Evolutionary conservation across 2,113 vertebrate species (phyloP), one percentile per base, ranked within the genome.

Genomic region (Pycnonotus jocosus): DNA sequence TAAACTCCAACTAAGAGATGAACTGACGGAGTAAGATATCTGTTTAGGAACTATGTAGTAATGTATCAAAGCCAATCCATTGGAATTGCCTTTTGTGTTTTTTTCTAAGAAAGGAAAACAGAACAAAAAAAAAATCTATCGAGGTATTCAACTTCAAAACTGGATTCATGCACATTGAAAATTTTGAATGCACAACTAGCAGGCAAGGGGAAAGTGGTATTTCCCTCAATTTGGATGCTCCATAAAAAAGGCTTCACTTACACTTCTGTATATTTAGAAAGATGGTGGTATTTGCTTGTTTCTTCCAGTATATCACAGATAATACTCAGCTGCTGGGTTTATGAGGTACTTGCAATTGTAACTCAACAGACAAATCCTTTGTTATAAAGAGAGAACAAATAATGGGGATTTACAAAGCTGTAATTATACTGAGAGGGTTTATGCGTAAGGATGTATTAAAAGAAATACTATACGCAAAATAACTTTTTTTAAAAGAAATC

Each of bases 331-430:
- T 92, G 76, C 40, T 4, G 5, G 21, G 25, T 80, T 96, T 96
- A 88, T 37, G 79, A 93, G 71, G 79, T 66, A 86, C 74, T 90
- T 94, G 42, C 92, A 72, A 71, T 70, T 83, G 79, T 88, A 94
- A 95, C 74, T 80, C 70, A 90, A 72, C 45, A 94, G 70, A 72
- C 7, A 95, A 94, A 94, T 93, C 88, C 92, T 90, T 85, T 90
- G 20, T 90, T 80, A 73, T 23, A 86, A 91, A 81, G 12, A 35
- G 20, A 95, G 71, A 80, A 82, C 70, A 93, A 93, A 91, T 66
- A 91, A 89, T 5, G 35, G 38, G 85, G 90, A 97, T 94, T 93
- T 92, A 95, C 58, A 66, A 88, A 88, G 82, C 76, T 33, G 54
- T 86, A 92, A 94, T 95, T 95, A 94, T 27, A 80, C 50, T 28